phyloP scores from a whole-genome alignment of 1,140 invertebrate genomes.

The Rhagoletis zephyria region DNA sequence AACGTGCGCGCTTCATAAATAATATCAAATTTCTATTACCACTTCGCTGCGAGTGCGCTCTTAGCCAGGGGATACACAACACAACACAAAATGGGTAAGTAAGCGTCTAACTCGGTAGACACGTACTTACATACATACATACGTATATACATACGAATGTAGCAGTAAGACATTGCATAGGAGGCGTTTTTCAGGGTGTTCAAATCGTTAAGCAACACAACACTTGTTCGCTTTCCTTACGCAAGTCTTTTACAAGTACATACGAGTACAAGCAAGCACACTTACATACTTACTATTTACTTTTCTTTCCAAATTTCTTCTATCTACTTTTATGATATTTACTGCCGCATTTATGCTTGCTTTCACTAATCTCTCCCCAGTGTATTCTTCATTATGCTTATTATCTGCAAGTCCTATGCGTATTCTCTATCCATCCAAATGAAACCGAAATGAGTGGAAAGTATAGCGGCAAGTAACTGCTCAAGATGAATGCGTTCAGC shows the following conservation, averaged over 20 bases:
- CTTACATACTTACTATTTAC: too few relatives aligned
- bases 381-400: slow-evolving; percentile 31
- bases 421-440: slow-evolving; percentile 54
- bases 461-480: slow-evolving; percentile 59
- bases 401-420: slow-evolving; percentile 27
- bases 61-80: not conserved
- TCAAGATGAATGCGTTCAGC: not conserved
- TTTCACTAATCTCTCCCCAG: slow-evolving; percentile 32
- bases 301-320: not conserved
- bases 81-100: not conserved
- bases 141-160: not conserved
- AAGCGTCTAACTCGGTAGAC: not conserved
- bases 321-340: not conserved
- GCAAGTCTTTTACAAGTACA: not conserved
- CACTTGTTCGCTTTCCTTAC: slow-evolving; percentile 5
- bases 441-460: not conserved
- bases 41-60: not conserved
- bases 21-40: slow-evolving; percentile 31
- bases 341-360: not conserved
- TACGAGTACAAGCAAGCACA: not conserved
- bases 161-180: too few relatives aligned
- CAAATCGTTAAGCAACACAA: slow-evolving; percentile 34
- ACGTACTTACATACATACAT: too few relatives aligned
- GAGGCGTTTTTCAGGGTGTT: not conserved
- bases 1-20: slow-evolving; percentile 36